Conservation (phyloP, 2,888 invertebrate genomes). For the Agrotis puta region DNA sequence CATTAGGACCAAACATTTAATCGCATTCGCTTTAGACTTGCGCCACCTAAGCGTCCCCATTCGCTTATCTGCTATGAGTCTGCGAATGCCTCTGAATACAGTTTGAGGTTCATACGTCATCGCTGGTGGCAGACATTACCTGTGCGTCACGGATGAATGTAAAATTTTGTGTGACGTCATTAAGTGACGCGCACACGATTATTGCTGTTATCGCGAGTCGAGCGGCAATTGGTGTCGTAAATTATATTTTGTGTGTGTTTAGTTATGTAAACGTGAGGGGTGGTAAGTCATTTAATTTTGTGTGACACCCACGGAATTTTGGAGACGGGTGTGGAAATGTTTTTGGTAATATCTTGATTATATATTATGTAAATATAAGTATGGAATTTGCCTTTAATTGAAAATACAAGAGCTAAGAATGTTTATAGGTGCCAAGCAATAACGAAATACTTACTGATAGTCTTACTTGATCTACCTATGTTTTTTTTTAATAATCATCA, state of each 20-base stretch:
- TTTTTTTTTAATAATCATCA: too few species aligned
- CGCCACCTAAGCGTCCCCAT: slow-evolving; percentile 69
- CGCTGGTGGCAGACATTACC: slow-evolving; percentile 77
- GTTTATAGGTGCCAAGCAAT: neutral
- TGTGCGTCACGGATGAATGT: slow-evolving; percentile 65
- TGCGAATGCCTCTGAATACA: slow-evolving; percentile 79
- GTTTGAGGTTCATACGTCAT: slow-evolving; percentile 79
- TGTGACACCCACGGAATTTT: slow-evolving; percentile 23
- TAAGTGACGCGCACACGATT: slow-evolving; percentile 44
- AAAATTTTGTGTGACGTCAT: slow-evolving; percentile 60
- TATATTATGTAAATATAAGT: neutral
- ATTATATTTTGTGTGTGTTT: slow-evolving; percentile 42
- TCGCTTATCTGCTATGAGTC: slow-evolving; percentile 83
- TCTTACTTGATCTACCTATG: too few species aligned
- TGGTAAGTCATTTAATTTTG: slow-evolving; percentile 28
- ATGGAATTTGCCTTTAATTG: neutral
- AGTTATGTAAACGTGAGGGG: neutral
- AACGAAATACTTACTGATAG: too few species aligned
- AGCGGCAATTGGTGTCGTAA: slow-evolving; percentile 49
- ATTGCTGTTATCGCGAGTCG: slow-evolving; percentile 48
- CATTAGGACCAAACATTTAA: slow-evolving; percentile 26
- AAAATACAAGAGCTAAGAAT: neutral
- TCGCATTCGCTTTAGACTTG: slow-evolving; percentile 52
- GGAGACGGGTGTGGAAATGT: neutral
- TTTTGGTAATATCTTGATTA: slow-evolving; percentile 4